A percentile compares a stretch with the other conserved stretches of the same genome.
Evolutionary conservation across 2,888 invertebrate genomes (phyloP).

Genomic region (Dryococelus australis): DNA sequence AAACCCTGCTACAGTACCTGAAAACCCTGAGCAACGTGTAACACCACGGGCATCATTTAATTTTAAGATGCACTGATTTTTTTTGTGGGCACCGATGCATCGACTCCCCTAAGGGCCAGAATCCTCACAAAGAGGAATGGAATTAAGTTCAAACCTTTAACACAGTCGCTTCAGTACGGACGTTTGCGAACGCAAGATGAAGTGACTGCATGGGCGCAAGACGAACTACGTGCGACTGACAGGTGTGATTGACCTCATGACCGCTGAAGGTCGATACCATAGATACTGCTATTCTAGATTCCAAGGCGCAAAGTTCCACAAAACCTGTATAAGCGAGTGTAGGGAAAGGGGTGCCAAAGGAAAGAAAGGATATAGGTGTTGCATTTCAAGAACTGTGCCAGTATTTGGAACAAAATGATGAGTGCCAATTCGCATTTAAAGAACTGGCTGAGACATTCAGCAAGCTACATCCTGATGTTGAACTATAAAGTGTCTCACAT

Average conservation of each 20-base stretch:
- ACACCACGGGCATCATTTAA: not conserved
- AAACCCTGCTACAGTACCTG: no score
- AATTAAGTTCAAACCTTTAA: not conserved
- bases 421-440: not conserved
- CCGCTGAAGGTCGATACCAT: not conserved
- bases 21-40: not conserved
- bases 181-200: not conserved
- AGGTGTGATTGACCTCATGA: not conserved
- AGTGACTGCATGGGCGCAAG: not conserved
- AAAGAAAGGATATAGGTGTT: no score
- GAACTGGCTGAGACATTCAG: not conserved
- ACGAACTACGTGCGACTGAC: not conserved
- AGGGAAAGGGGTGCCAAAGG: not conserved
- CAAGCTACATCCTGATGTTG: not conserved
- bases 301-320: not conserved
- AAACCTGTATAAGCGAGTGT: not conserved
- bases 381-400: not conserved
- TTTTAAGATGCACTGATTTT: not conserved
- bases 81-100: not conserved
- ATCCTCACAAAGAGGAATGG: not conserved
- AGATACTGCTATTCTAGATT: not conserved
- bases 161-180: not conserved
- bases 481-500: not conserved
- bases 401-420: not conserved
- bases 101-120: not conserved